Evolutionary conservation across 2,113 vertebrate genomes (phyloP), one percentile per base, ranked within the genome.

Genomic region (Peromyscus polionotus): DNA sequence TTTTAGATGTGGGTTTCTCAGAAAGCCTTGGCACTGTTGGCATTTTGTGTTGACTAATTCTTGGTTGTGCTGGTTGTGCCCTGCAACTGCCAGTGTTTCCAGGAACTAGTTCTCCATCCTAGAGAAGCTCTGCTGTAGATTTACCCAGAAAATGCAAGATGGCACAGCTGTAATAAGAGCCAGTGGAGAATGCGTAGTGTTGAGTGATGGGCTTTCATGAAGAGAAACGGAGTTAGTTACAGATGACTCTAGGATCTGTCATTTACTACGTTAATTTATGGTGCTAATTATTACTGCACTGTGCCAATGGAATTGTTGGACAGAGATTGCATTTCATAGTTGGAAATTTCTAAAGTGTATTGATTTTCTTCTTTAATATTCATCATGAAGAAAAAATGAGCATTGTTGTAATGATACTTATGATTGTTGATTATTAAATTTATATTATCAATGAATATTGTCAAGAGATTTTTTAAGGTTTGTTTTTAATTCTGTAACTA

Each of bases 291-390:
- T 45, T 90, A 4, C 92, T 95, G 42, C 1, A 68, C 5, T 77
- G 39, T 42, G 54, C 76, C 59, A 81, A 0, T 86, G 45, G 76
- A 92, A 59, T 59, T 88, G 9, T 51, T 94, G 63, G 80, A 54
- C 28, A 90, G 72, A 93, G 39, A 48, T 95, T 91, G 67, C 86
- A 67, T 93, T 95, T 70, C 36, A 79, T 93, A 94, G 14, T 73
- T 96, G 92, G 77, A 88, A 96, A 80, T 85, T 20, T 90, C 68
- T 92, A 48, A 94, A 65, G 91, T 77, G 89, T 72, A 42, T 9
- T 88, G 13, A 92, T 94, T 85, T 92, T 92, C 65, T 85, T 67
- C 16, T 91, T 95, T 96, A 89, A n/a, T 96, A 90, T 91, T 97
- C 95, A 81, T 92, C 28, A 59, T 73, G 61, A 31, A n/a, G 45